A percentile compares a stretch with the other conserved stretches of the same genome.
phyloP scores from a whole-genome alignment of 2,888 invertebrate genomes.

The Chrysolina haemoptera region DNA sequence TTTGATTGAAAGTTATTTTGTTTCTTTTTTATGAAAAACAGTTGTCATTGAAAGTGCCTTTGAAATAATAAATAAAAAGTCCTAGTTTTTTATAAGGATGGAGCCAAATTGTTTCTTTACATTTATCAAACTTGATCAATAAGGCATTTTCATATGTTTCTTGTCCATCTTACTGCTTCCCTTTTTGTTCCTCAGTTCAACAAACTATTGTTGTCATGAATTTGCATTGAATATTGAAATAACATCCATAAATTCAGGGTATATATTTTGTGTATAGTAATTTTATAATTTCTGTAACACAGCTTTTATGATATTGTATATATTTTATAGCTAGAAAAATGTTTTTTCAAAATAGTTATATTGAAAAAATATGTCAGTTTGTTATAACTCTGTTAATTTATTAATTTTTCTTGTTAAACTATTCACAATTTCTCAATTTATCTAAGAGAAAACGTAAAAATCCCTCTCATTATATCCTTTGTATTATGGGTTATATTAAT shows the following conservation, averaged over 20 bases:
- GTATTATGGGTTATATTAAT: slow-evolving; percentile 34
- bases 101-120: background rate
- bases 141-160: background rate
- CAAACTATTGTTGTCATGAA: slow-evolving; percentile 1
- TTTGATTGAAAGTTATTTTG: no score
- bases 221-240: slow-evolving; percentile 4
- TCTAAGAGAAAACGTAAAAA: slow-evolving; percentile 34
- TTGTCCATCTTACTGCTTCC: slow-evolving; percentile 12
- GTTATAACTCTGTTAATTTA: slow-evolving; percentile 54
- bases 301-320: slow-evolving; percentile 56
- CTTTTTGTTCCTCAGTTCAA: background rate
- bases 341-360: slow-evolving; percentile 46
- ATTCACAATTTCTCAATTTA: slow-evolving; percentile 29
- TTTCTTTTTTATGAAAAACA: no score
- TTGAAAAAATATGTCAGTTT: slow-evolving; percentile 50
- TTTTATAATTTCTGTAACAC: slow-evolving; percentile 52
- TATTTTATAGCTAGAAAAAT: slow-evolving; percentile 54
- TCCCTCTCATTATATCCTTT: slow-evolving; percentile 19
- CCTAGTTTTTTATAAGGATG: background rate
- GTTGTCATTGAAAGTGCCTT: slow-evolving; percentile 12
- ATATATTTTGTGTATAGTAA: slow-evolving; percentile 49
- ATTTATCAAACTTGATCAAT: background rate
- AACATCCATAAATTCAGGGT: slow-evolving; percentile 42
- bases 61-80: background rate
- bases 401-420: slow-evolving; percentile 49